phyloP scores from a whole-genome alignment of 2,113 vertebrate genomes.

The Corythaixoides concolor region DNA sequence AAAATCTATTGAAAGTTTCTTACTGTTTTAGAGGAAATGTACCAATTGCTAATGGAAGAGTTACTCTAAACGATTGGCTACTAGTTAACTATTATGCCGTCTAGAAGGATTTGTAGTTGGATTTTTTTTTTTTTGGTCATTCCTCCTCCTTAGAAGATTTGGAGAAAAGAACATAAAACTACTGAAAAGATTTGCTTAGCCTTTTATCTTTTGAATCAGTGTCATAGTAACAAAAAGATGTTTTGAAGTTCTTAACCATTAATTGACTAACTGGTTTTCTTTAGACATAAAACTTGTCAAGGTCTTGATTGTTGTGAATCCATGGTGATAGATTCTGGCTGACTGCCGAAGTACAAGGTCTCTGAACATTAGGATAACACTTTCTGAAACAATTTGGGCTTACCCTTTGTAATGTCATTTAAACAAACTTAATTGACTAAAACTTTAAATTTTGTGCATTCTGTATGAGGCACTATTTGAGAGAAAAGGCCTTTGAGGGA shows the following conservation, averaged over 20 bases:
- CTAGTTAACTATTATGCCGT: slow-evolving; percentile 39
- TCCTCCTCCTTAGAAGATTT: slow-evolving; percentile 2
- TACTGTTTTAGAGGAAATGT: slow-evolving; percentile 58
- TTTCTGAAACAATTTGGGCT: slow-evolving; percentile 34
- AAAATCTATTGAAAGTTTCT: slow-evolving; percentile 51
- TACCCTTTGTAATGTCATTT: slow-evolving; percentile 42
- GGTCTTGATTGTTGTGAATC: slow-evolving; percentile 42
- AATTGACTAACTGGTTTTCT: slow-evolving; percentile 67
- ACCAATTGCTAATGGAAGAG: slow-evolving; percentile 32
- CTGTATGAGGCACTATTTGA: neutral
- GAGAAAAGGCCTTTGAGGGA: neutral
- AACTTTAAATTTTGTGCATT: slow-evolving; percentile 25
- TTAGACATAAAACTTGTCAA: slow-evolving; percentile 58
- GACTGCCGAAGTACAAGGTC: slow-evolving; percentile 40
- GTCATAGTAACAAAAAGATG: slow-evolving; percentile 61
- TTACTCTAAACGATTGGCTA: slow-evolving; percentile 14
- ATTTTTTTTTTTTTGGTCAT: neutral
- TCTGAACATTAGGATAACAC: slow-evolving; percentile 37
- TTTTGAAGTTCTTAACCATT: slow-evolving; percentile 64
- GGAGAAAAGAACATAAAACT: slow-evolving; percentile 44
- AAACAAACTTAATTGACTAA: slow-evolving; percentile 62
- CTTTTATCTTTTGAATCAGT: slow-evolving; percentile 58
- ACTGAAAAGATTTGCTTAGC: slow-evolving; percentile 25
- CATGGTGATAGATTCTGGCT: slow-evolving; percentile 38
- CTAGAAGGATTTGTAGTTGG: slow-evolving; percentile 16